Evolutionary conservation across 2,888 invertebrate genomes (phyloP).

Genomic region (Trachelus iudaicus): DNA sequence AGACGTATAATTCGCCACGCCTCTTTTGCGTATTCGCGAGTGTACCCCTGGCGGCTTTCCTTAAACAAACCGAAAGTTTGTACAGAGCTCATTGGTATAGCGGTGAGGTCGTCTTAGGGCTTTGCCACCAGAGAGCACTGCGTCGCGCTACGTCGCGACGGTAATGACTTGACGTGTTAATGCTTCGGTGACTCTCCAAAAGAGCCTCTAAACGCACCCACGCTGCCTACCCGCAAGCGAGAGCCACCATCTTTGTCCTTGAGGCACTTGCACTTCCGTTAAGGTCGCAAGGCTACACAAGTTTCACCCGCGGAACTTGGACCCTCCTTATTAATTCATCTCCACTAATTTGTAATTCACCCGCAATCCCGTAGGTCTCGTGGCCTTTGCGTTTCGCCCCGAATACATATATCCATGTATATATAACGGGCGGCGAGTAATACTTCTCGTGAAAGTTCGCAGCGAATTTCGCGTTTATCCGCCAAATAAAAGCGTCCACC

Average conservation of each 20-base stretch:
- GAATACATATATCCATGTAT: not conserved
- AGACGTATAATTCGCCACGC: constrained; percentile 41
- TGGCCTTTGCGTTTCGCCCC: not conserved
- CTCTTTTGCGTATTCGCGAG: constrained; percentile 47
- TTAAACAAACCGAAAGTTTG: constrained; percentile 52
- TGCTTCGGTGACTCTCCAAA: constrained; percentile 28
- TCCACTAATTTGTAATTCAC: not conserved
- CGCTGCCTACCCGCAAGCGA: not conserved
- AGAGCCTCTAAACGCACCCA: not conserved
- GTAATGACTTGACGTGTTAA: constrained; percentile 34
- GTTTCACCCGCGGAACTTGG: not conserved
- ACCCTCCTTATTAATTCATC: not conserved
- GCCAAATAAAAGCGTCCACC: not conserved
- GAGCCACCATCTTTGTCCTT: not conserved
- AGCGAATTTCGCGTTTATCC: not conserved
- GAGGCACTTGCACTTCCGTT: not conserved
- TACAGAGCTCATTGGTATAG: constrained; percentile 29
- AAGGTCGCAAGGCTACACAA: not conserved
- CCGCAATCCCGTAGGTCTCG: not conserved
- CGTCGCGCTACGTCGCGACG: not conserved
- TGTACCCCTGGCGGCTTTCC: constrained; percentile 38
- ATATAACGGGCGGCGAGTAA: not conserved
- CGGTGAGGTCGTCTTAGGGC: not conserved
- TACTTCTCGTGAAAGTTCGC: not conserved
- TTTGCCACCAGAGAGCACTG: not conserved